phyloP scores from a whole-genome alignment of 2,797 vertebrate species.

The Mormyrus hasselquistii region DNA sequence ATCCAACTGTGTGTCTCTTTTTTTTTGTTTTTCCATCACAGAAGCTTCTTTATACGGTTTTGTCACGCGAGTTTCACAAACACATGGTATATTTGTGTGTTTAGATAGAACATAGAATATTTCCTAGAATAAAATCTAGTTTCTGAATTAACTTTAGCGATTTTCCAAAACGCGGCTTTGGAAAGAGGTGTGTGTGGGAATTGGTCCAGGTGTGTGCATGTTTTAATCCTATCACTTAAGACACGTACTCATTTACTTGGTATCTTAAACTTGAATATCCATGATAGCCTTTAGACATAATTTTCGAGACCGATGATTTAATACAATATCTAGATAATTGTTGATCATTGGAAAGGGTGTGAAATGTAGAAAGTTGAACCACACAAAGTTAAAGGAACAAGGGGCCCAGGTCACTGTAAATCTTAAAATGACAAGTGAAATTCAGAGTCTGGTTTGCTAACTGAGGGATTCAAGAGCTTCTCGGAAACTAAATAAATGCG shows the following conservation, averaged over 20 bases:
- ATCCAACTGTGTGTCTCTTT: background rate
- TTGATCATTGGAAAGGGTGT: background rate
- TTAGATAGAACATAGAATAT: background rate
- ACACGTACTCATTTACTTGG: background rate
- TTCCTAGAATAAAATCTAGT: background rate
- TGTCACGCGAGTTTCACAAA: background rate
- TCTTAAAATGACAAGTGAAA: background rate
- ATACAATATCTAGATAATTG: background rate
- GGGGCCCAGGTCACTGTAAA: background rate
- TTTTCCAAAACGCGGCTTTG: background rate
- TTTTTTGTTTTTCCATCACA: background rate
- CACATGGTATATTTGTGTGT: background rate
- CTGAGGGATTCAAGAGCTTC: background rate
- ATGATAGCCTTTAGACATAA: background rate
- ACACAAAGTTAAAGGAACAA: background rate
- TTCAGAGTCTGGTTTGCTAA: background rate
- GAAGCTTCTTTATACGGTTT: background rate
- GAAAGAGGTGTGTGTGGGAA: background rate
- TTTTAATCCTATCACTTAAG: background rate
- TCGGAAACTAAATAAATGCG: background rate
- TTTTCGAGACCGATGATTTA: background rate
- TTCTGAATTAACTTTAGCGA: background rate
- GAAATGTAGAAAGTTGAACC: background rate
- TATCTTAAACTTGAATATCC: slow-evolving; percentile 3
- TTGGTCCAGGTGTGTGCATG: background rate